Evolutionary conservation across 2,797 vertebrate genomes (phyloP).

Genomic region (Hybognathus amarus): DNA sequence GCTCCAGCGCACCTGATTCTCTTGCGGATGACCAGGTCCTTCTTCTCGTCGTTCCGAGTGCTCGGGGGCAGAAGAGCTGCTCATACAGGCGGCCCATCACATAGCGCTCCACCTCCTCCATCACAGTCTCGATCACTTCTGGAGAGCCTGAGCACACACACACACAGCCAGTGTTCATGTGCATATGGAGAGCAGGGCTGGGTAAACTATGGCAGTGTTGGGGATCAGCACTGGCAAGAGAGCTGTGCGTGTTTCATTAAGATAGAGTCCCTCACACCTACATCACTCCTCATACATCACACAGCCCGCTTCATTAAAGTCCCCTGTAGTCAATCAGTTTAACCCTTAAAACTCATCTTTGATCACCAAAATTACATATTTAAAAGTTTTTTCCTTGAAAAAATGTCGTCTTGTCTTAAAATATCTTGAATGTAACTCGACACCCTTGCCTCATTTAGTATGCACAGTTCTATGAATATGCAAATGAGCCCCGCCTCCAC

Average conservation of each 20-base stretch:
- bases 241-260: background rate
- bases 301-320: no score
- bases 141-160: slow-evolving; percentile 52
- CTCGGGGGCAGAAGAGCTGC: slow-evolving; percentile 94
- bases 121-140: slow-evolving; percentile 90
- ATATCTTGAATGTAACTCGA: no score
- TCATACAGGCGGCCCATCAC: slow-evolving; percentile 96
- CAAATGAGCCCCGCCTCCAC: no score
- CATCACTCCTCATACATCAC: no score
- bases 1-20: slow-evolving; percentile 84
- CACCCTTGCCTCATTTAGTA: no score
- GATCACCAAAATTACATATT: no score
- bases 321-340: no score
- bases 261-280: background rate
- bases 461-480: no score
- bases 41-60: slow-evolving; percentile 95
- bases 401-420: no score
- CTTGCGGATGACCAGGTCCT: slow-evolving; percentile 90
- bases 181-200: background rate
- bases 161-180: background rate
- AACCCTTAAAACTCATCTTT: no score
- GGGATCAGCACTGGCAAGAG: background rate
- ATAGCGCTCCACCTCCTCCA: slow-evolving; percentile 97
- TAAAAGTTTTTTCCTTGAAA: no score
- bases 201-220: background rate